phyloP scores from a whole-genome alignment of 1,140 invertebrate species.

The Ceratosolen fusciceps region DNA sequence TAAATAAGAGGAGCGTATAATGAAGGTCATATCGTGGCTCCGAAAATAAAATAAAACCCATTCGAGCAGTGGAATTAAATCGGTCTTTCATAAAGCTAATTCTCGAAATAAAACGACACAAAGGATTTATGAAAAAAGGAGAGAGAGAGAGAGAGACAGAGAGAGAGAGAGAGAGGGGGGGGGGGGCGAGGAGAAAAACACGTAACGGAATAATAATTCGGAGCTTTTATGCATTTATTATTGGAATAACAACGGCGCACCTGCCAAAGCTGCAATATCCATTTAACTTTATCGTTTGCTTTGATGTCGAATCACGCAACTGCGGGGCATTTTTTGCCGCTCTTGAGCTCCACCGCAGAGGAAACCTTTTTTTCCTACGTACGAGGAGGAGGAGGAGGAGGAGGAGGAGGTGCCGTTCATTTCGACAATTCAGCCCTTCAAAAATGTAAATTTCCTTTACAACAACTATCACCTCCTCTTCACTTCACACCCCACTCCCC shows the following conservation, averaged over 20 bases:
- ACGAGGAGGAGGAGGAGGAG: too few species aligned
- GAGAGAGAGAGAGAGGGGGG: too few species aligned
- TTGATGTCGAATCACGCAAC: constrained; percentile 41
- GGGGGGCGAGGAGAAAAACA: too few species aligned
- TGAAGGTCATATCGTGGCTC: not conserved
- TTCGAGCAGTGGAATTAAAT: not conserved
- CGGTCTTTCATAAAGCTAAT: constrained; percentile 8
- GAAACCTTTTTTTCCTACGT: constrained; percentile 16
- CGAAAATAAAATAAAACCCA: not conserved
- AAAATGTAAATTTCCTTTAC: constrained; percentile 41
- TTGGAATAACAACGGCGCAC: constrained; percentile 28
- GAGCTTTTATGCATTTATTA: constrained; percentile 20
- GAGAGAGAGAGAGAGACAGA: too few species aligned
- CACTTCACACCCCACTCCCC: too few species aligned
- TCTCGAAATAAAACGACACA: constrained; percentile 1
- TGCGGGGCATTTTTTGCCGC: not conserved
- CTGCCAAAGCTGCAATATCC: constrained; percentile 34
- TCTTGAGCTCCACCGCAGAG: not conserved
- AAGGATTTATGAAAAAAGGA: constrained; percentile 14
- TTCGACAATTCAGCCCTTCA: constrained; percentile 10
- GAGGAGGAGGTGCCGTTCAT: too few species aligned
- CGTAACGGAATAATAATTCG: not conserved
- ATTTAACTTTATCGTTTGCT: constrained; percentile 38
- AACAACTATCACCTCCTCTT: not conserved
- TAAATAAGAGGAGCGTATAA: too few species aligned